Conservation (phyloP, 2,888 invertebrate genomes). For the Spisula solida region DNA sequence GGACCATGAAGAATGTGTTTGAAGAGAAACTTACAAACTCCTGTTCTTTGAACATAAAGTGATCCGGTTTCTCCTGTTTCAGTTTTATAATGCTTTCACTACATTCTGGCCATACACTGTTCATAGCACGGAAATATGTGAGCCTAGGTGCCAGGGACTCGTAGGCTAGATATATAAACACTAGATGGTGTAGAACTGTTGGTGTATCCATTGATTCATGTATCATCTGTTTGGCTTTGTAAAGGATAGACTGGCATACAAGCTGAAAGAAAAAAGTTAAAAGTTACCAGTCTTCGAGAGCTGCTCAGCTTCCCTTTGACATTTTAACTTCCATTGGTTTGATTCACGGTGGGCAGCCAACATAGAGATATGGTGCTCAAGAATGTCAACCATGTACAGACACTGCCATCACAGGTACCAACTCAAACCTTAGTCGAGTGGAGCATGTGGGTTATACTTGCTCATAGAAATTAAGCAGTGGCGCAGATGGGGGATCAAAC, state of each 20-base stretch:
- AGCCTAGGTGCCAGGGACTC: constrained; percentile 61
- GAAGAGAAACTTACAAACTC: constrained; percentile 73
- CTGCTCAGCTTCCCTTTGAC: too few relatives aligned
- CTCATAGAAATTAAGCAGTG: too few relatives aligned
- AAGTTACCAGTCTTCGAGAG: too few relatives aligned
- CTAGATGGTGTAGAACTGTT: constrained; percentile 37
- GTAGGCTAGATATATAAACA: constrained; percentile 67
- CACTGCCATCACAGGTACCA: too few relatives aligned
- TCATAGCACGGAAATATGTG: constrained; percentile 76
- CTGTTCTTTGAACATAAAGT: constrained; percentile 68
- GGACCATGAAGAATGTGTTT: not conserved
- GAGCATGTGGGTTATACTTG: too few relatives aligned
- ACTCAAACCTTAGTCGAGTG: too few relatives aligned
- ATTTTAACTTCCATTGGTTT: too few relatives aligned
- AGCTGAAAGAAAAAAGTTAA: not conserved
- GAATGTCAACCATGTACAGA: too few relatives aligned
- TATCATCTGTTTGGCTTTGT: not conserved
- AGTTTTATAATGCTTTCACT: constrained; percentile 59
- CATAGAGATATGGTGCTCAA: too few relatives aligned
- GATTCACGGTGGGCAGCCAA: too few relatives aligned
- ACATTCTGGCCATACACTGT: constrained; percentile 75
- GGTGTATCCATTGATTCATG: not conserved
- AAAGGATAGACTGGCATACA: constrained; percentile 13
- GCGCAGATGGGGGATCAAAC: too few relatives aligned
- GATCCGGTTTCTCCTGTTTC: constrained; percentile 64